Conservation (phyloP, 2,113 vertebrate species). For the Elephantulus edwardii region DNA sequence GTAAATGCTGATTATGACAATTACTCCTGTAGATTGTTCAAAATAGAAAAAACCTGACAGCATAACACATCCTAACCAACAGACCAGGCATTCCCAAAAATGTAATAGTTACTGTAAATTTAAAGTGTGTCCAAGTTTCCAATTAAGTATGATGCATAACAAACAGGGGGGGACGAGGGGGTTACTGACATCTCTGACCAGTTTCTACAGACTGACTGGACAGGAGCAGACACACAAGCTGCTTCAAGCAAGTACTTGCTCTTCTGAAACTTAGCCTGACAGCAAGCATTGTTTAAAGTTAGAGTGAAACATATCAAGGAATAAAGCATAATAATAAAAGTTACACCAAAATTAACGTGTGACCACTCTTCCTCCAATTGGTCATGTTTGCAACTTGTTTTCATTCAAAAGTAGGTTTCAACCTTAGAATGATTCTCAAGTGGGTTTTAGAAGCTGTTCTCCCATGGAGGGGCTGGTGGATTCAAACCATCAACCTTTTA, state of each 20-base stretch:
- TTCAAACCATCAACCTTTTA: too few species aligned
- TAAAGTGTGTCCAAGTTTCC: slow-evolving; percentile 17
- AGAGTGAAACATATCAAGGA: not conserved
- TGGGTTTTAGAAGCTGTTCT: too few species aligned
- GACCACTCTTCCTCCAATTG: slow-evolving; percentile 14
- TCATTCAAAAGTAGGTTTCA: too few species aligned
- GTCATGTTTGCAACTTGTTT: not conserved
- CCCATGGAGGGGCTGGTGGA: too few species aligned
- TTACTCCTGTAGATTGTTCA: not conserved
- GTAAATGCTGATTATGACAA: not conserved
- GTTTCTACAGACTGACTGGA: not conserved
- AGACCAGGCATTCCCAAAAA: slow-evolving; percentile 12
- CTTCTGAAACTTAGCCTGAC: not conserved
- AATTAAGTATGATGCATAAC: slow-evolving; percentile 14
- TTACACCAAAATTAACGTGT: not conserved
- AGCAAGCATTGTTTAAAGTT: not conserved
- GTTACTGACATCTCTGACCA: not conserved
- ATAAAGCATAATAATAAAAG: not conserved
- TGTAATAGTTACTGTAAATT: not conserved
- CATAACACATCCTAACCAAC: slow-evolving; percentile 11
- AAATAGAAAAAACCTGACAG: slow-evolving; percentile 3
- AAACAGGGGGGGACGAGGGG: not conserved
- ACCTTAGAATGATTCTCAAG: too few species aligned
- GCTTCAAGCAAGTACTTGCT: not conserved
- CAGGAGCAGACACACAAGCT: not conserved